Evolutionary conservation across 2,888 invertebrate genomes (phyloP).

Genomic region (Capitulum mitella): DNA sequence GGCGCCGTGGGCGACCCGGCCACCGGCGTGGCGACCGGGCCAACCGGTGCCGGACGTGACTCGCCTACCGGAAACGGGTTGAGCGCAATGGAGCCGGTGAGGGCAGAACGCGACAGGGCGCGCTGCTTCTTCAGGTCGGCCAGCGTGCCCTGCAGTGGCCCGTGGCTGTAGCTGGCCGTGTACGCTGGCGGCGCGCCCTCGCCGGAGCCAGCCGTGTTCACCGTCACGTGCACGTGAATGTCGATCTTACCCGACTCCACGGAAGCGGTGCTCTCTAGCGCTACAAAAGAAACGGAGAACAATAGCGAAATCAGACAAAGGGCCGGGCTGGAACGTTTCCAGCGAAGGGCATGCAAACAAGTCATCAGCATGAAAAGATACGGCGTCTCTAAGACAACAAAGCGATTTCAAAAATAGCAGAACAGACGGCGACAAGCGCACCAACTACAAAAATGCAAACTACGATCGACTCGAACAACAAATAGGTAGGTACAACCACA

Average conservation of each 20-base stretch:
- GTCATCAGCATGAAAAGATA: not conserved
- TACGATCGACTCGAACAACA: too few species aligned
- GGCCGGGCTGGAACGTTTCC: not conserved
- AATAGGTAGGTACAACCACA: not conserved
- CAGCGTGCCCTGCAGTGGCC: conserved; percentile 56
- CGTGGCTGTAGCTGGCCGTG: conserved; percentile 23
- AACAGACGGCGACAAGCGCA: too few species aligned
- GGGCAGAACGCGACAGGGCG: conserved; percentile 48
- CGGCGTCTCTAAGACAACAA: too few species aligned
- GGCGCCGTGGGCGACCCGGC: not conserved
- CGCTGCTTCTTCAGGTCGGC: conserved; percentile 90
- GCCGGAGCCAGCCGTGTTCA: conserved; percentile 51
- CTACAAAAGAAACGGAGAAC: not conserved
- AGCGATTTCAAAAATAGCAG: too few species aligned
- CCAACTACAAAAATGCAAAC: too few species aligned
- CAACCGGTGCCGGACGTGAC: not conserved
- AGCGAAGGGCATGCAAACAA: not conserved
- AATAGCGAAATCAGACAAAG: not conserved
- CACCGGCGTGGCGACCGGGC: not conserved
- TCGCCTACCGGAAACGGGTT: not conserved
- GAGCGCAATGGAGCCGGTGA: not conserved
- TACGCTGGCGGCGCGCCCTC: conserved; percentile 11
- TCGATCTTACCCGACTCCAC: conserved; percentile 53
- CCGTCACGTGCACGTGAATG: conserved; percentile 73
- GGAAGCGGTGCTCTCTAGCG: not conserved